These are phyloP conservation scores for Latheticus oryzae DNA, from an alignment of 2,888 invertebrate species.

Conservation along the genomic window DNA sequence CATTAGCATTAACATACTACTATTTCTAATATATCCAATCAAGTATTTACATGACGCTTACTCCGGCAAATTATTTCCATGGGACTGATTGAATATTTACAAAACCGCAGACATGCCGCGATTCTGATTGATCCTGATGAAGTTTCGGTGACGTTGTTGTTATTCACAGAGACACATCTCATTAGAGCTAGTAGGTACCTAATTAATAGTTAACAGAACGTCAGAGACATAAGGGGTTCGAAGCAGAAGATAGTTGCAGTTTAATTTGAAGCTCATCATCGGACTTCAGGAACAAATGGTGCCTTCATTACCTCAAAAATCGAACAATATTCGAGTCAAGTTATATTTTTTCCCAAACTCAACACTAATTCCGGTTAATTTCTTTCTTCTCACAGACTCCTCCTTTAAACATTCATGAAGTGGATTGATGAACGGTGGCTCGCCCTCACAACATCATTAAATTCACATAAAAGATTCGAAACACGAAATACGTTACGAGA, in stretches of 20 bases:
- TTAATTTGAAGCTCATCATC: no score
- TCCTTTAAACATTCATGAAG: slow-evolving; percentile 30
- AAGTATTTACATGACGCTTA: slow-evolving; percentile 14
- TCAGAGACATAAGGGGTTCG: slow-evolving; percentile 28
- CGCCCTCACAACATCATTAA: slow-evolving; percentile 29
- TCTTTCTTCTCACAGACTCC: slow-evolving; percentile 19
- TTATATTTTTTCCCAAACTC: no score
- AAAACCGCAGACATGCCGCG: slow-evolving; percentile 32
- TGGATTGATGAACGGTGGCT: slow-evolving; percentile 25
- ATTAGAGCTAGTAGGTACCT: slow-evolving; percentile 33
- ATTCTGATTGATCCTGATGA: slow-evolving; percentile 24
- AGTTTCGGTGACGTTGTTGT: slow-evolving; percentile 28
- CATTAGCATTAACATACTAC: no score
- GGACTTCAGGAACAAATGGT: no score
- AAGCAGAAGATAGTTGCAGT: slow-evolving; percentile 20
- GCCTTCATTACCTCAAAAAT: no score
- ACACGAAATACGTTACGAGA: slow-evolving; percentile 32
- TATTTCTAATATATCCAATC: no score
- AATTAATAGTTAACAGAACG: slow-evolving; percentile 34
- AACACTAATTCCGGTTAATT: slow-evolving; percentile 16
- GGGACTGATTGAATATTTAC: slow-evolving; percentile 32
- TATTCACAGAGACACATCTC: slow-evolving; percentile 30
- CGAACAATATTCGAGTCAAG: no score
- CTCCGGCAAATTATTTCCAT: slow-evolving; percentile 22
- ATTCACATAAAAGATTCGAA: slow-evolving; percentile 34